Percentiles rank a stretch among this genome's conserved stretches.
Evolutionary conservation across 2,888 invertebrate species (phyloP).

Genomic region (Abrostola triplasia): DNA sequence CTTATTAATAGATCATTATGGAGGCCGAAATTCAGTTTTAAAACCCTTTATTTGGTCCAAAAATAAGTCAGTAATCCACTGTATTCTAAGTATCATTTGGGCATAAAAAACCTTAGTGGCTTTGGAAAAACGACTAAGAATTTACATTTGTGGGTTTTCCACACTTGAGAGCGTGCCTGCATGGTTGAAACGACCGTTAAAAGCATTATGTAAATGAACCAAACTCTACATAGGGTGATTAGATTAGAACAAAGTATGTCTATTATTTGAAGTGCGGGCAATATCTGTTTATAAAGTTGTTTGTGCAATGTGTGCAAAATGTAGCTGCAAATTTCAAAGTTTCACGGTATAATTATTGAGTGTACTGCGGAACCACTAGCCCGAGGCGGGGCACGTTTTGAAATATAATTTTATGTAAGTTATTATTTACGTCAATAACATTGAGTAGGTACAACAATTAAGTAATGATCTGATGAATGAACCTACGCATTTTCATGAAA

Average conservation of each 20-base stretch:
- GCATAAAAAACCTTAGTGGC: constrained; percentile 29
- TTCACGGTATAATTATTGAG: too few relatives aligned
- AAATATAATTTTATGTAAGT: too few relatives aligned
- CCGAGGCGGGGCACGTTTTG: too few relatives aligned
- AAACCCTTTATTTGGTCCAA: constrained; percentile 15
- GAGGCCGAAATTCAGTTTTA: neutral
- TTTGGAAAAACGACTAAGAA: constrained; percentile 47
- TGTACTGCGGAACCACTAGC: too few relatives aligned
- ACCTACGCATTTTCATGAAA: too few relatives aligned
- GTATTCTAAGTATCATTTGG: constrained; percentile 24
- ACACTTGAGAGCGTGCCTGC: constrained; percentile 41
- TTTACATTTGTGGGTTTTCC: constrained; percentile 52
- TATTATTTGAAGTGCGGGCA: constrained; percentile 41
- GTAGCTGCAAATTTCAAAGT: too few relatives aligned
- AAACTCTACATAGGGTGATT: constrained; percentile 46
- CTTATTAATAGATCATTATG: too few relatives aligned
- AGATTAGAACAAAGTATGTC: constrained; percentile 49
- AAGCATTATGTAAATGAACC: constrained; percentile 56
- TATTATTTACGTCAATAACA: too few relatives aligned
- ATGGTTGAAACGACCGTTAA: constrained; percentile 54
- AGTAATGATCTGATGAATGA: too few relatives aligned
- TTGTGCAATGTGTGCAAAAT: neutral
- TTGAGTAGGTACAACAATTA: too few relatives aligned
- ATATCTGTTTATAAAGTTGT: constrained; percentile 15
- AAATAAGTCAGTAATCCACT: constrained; percentile 22